Base-by-base conservation (phyloP, 2,113 vertebrate genomes). In the Oreocharis arfaki region DNA sequence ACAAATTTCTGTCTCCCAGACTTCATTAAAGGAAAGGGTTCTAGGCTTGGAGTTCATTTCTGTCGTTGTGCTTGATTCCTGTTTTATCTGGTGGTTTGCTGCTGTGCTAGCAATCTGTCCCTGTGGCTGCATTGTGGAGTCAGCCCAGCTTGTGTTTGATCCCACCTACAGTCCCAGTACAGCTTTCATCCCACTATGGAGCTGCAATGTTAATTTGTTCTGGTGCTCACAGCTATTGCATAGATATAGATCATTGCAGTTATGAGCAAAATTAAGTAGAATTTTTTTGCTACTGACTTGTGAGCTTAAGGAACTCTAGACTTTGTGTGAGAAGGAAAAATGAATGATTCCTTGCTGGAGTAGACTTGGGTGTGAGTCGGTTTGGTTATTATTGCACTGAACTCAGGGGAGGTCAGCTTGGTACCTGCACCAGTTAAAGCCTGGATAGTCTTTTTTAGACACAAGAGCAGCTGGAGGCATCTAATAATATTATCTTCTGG, bases 81-180 rank as follows among this genome's bases (percentile, higher is more conserved):
- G 6, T 33, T 86, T 67, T 33, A 7, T 32, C 9, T 46, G 13
- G 17, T 10, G 8, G 9, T 49, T 84, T 4, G 6, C 16, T 77
- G 26, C 61, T 70, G 35, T 11, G 35, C 26, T 44, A 32, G 35
- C 33, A 78, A 23, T 61, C 44, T 60, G 37, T 32, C 19, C 18
- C 27, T 3, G 3, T 2, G 22, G 13, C 44, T 67, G 42, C 2
- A 0, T 3, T 30, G 14, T 28, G 12, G 44, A 27, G 14, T 16
- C 50, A 76, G 10, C 15, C 26, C 53, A 59, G 12, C 24, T 26
- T 8, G 1, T 42, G 17, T 57, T 14, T 52, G 47, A n/a, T 17
- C 26, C 21, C 26, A n/a, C 18, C 30, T 17, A 13, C 10, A 7
- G 11, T 28, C 17, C 52, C 12, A 2, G 16, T 49, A 11, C 13